Evolutionary conservation across 2,797 vertebrate genomes (phyloP), one percentile per base, ranked within the genome.

Genomic region (Mormyrops boulengeri): DNA sequence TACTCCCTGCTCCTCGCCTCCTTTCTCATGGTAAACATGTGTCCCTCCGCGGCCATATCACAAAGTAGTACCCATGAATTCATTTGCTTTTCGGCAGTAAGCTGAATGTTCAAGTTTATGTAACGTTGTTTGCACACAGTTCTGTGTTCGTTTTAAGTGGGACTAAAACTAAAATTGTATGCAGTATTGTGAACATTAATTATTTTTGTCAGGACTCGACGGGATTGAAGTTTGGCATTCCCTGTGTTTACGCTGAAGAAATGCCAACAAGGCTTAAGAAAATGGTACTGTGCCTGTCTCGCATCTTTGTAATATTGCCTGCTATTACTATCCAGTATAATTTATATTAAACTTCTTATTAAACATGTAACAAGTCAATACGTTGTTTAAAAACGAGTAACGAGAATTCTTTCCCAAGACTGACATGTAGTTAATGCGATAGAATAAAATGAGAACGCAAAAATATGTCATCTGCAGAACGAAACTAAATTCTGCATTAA

Each of bases 21-120:
- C 84, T 91, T 91, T 89, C 91, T 88, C 90, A 94, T 91, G 93
- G 95, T 95, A 96, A 96, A 96, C 94, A 96, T 57, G 7, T 96
- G 93, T 95, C 92, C 95, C 82, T 95, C 95, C 96, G 93, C 95
- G 41, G 41, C 0, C 77, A 34, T 2, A 60, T 62, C 84, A 91
- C 50, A 92, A 95, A 94, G 53, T 95, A 96, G 96, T 82, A 30
- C 95, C 41, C 69, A 34, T 52, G 17, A 17, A 57, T 47, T 62
- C 49, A 80, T 90, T 88, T 82, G 90, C 90, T 89, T 87, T 85
- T 41, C 17, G 62, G 41, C 80, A 49, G 30, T 44, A 60, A 69
- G 22, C 66, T 44, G 12, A 30, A 47, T 44, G 14, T 69, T 34
- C 34, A 60, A 82, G 22, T 17, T 85, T 22, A 52, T 26, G 26